Base-by-base conservation (phyloP, 2,797 vertebrate species). In the Periophthalmus magnuspinnatus region DNA sequence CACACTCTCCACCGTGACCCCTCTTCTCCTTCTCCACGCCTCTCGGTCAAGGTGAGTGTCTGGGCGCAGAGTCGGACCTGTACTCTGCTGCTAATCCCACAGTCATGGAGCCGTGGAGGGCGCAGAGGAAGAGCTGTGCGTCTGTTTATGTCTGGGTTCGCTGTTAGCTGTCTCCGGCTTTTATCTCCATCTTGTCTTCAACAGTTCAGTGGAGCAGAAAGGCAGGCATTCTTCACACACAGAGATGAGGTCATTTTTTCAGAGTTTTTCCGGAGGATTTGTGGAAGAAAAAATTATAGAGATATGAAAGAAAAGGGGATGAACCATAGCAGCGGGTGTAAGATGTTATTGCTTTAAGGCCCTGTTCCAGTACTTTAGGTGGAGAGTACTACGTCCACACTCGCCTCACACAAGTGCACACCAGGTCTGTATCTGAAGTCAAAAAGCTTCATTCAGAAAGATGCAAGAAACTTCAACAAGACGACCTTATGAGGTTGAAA, bases 11-110 rank as follows among this genome's bases (percentile, higher is more conserved):
- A 73, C 3, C 28, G 28, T 28, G 28, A 74, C 72, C 56, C 48
- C 74, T 68, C 65, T 75, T 67, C 63, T 75, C 76, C 72, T 69
- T 32, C 72, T 78, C 65, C 77, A 80, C 75, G 63, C 62, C 57
- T 70, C 66, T 74, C 21, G 63, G 33, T 50, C 1, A 58, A 74
- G 75, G 74, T 70, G 82, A 84, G 77, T 72, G 76, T 83, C 75
- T 70, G 65, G 63, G 74, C 60, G 4, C 0, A 65, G 24, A 45
- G 41, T 45, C 6, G 14, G 32, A 56, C 67, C 48, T 70, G 63
- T 58, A 64, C 55, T 65, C 62, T 67, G 54, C 50, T 16, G 55
- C 70, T 67, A 78, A 79, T 80, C 65, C 72, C 38, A 78, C 47
- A 67, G 68, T 36, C 76, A 81, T 38, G 64, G 60, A 70, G 68